Percentiles rank a stretch among this genome's conserved stretches.
These are phyloP conservation scores for Brachylomia viminalis DNA, from an alignment of 2,888 invertebrate genomes.

Conservation along the genomic window DNA sequence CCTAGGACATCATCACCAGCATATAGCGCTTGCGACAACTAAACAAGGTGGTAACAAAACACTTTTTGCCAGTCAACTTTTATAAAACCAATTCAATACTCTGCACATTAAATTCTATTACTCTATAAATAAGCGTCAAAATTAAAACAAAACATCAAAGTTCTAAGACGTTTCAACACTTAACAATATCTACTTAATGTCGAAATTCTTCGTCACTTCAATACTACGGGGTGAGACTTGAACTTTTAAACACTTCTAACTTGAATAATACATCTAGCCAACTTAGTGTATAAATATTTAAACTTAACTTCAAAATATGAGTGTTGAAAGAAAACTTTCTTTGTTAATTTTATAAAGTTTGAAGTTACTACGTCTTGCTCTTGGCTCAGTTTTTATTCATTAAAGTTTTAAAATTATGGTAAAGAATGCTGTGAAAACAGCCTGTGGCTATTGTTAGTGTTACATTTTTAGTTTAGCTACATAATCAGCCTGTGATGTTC, in stretches of 20 bases:
- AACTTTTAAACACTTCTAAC: constrained; percentile 49
- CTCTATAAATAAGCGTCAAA: not conserved
- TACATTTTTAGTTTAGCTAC: too few species aligned
- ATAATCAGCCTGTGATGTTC: too few species aligned
- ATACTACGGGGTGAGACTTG: constrained; percentile 35
- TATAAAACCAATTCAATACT: too few species aligned
- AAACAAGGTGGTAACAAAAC: too few species aligned
- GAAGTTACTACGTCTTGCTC: not conserved
- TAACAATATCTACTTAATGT: constrained; percentile 50
- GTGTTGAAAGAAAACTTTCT: constrained; percentile 1
- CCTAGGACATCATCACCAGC: too few species aligned
- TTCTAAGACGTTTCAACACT: constrained; percentile 34
- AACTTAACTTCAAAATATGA: constrained; percentile 35
- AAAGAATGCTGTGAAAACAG: not conserved
- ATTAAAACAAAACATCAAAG: constrained; percentile 24
- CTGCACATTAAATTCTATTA: not conserved
- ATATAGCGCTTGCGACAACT: too few species aligned
- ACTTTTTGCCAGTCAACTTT: too few species aligned
- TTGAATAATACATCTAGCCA: constrained; percentile 42
- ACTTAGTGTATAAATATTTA: constrained; percentile 52
- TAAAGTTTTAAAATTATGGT: not conserved
- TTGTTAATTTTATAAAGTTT: constrained; percentile 10
- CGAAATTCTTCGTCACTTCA: constrained; percentile 52
- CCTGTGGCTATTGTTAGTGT: too few species aligned
- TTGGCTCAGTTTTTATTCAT: not conserved